These are phyloP conservation scores for Rhipidura dahli DNA, from an alignment of 2,113 vertebrate genomes.

Conservation along the genomic window DNA sequence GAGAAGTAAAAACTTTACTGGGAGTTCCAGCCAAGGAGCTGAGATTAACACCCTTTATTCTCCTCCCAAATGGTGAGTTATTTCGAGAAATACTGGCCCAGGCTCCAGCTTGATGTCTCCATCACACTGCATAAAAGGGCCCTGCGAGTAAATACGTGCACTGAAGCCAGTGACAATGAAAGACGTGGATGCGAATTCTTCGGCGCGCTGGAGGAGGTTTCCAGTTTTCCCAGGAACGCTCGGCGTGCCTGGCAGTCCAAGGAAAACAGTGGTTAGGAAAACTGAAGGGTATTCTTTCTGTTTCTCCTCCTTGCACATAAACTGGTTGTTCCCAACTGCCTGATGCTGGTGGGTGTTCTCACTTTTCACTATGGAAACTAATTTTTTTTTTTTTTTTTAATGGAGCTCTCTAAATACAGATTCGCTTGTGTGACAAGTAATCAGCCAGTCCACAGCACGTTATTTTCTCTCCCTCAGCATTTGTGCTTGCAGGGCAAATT, in stretches of 20 bases:
- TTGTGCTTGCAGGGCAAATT: neutral
- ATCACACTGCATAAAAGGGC: conserved; percentile 1
- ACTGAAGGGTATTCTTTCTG: neutral
- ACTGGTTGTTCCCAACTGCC: conserved; percentile 11
- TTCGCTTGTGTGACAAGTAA: neutral
- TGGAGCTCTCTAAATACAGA: conserved; percentile 16
- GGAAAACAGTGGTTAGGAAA: neutral
- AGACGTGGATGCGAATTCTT: neutral
- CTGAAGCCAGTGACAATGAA: conserved; percentile 18
- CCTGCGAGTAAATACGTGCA: neutral
- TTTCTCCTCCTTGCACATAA: neutral
- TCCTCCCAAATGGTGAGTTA: conserved; percentile 50
- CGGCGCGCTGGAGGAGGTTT: neutral
- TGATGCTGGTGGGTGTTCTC: conserved; percentile 5
- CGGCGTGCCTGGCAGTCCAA: neutral
- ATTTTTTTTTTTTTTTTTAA: neutral
- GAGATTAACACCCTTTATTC: conserved; percentile 41
- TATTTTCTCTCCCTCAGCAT: neutral
- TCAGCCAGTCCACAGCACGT: neutral
- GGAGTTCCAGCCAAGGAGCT: conserved; percentile 16
- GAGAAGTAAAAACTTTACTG: conserved; percentile 33
- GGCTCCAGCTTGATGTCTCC: conserved; percentile 36
- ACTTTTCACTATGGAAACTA: conserved; percentile 21
- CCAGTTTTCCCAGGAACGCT: neutral
- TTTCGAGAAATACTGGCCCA: conserved; percentile 38